Conservation (phyloP, 1,140 invertebrate genomes). For the Drosophila serrata region DNA sequence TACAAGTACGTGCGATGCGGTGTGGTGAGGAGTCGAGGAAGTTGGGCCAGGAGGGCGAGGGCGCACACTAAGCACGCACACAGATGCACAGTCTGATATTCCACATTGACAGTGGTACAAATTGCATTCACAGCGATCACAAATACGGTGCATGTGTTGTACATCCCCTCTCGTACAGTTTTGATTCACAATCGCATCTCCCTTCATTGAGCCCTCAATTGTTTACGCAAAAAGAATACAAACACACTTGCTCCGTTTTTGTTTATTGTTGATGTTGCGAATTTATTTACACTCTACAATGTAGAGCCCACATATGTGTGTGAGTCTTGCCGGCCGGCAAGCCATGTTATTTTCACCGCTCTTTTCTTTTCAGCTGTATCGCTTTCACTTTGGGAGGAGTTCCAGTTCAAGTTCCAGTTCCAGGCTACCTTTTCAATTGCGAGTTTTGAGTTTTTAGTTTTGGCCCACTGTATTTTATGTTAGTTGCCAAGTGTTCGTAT, state of each 20-base stretch:
- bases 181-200: neutral
- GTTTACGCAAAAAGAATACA: conserved; percentile 18
- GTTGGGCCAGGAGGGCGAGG: conserved; percentile 9
- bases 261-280: conserved; percentile 38
- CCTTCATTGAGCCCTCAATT: neutral
- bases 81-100: conserved; percentile 31
- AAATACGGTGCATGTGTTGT: conserved; percentile 3
- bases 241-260: conserved; percentile 12
- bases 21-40: conserved; percentile 17
- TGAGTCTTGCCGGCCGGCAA: conserved; percentile 56
- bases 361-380: conserved; percentile 28
- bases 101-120: conserved; percentile 57
- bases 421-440: conserved; percentile 20
- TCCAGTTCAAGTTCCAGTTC: conserved; percentile 17
- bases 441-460: conserved; percentile 18
- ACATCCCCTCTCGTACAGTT: conserved; percentile 1
- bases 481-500: conserved; percentile 45
- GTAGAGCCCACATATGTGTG: neutral
- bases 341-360: conserved; percentile 20
- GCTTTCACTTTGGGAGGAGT: conserved; percentile 37
- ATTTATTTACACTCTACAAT: conserved; percentile 29
- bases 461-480: conserved; percentile 57
- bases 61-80: conserved; percentile 21
- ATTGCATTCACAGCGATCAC: conserved; percentile 29
- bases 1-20: conserved; percentile 27